Evolutionary conservation across 2,113 vertebrate genomes (phyloP), one percentile per base, ranked within the genome.

Genomic region (Macrotis lagotis): DNA sequence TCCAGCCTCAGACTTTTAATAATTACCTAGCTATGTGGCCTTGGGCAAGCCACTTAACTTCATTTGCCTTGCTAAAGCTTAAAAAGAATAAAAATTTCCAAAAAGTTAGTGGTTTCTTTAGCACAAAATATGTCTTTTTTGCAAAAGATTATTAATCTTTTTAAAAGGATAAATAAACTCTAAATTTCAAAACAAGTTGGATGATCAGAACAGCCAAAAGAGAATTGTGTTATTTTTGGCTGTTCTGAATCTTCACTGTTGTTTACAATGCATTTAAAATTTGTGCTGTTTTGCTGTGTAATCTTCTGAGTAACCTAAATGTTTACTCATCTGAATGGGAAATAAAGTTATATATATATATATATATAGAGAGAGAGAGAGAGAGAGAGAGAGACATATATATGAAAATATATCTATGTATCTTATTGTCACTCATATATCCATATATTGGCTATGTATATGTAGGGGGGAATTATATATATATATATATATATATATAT

Each of bases 111-210:
- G 31, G 50, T 9, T 92, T 48, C 48, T 89, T 91, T 74, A 48
- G 25, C 74, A 93, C 50, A 91, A 90, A 93, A 93, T 2, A 51
- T 3, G 49, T 9, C n/a, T 51, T 48, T 48, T 3, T 9, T 12
- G 28, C 44, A 88, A 24, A 11, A 90, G 11, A 22, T 48, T 55
- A 83, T 52, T 24, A 74, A 91, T 49, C 44, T 92, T 90, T 16
- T 51, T 55, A 51, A 90, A 89, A 22, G 25, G 28, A 25, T 0
- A 96, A 59, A 25, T 89, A 50, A 83, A 95, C 48, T 28, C 11
- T 51, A 92, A 96, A 93, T 50, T 89, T 95, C 90, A 51, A 92
- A 48, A 83, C 1, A 83, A 83, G 6, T 44, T 83, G 31, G 37
- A 94, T 2, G 7, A 91, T 22, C 51, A 93, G 24, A 94, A 96